phyloP scores from a whole-genome alignment of 1,140 invertebrate genomes.

The Dryas iulia region DNA sequence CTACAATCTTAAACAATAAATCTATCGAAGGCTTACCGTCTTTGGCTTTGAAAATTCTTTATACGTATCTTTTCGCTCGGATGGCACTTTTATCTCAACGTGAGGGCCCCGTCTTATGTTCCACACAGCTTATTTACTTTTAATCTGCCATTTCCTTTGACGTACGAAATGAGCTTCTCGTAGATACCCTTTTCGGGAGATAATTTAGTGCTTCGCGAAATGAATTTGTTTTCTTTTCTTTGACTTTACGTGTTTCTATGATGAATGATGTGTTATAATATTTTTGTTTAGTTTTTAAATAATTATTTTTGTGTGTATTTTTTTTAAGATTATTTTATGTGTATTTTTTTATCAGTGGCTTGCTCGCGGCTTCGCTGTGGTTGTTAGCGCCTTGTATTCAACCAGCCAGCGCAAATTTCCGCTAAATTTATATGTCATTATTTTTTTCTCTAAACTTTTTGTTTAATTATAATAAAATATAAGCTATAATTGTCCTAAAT shows the following conservation, averaged over 20 bases:
- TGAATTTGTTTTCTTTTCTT: not conserved
- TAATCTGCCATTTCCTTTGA: conserved; percentile 31
- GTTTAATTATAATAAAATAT: too few species aligned
- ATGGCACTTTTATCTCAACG: conserved; percentile 39
- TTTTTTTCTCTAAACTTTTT: too few species aligned
- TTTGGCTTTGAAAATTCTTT: conserved; percentile 42
- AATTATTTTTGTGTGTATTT: too few species aligned
- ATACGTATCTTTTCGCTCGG: conserved; percentile 42
- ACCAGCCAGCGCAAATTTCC: too few species aligned
- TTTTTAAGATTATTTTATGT: too few species aligned
- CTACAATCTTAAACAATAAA: conserved; percentile 44
- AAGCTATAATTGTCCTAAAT: too few species aligned
- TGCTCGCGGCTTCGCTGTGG: too few species aligned
- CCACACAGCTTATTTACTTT: conserved; percentile 32
- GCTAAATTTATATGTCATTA: too few species aligned
- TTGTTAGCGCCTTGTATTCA: too few species aligned
- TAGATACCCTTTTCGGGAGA: conserved; percentile 15
- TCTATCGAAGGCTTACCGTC: conserved; percentile 39
- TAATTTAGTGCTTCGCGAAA: conserved; percentile 17
- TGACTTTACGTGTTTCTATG: not conserved
- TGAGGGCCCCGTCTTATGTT: conserved; percentile 18
- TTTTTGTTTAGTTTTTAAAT: not conserved
- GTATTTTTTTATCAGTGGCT: too few species aligned
- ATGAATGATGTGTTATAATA: not conserved
- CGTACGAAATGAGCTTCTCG: conserved; percentile 25